phyloP scores from a whole-genome alignment of 1,140 invertebrate species.

The Neocloeon triangulifer region DNA sequence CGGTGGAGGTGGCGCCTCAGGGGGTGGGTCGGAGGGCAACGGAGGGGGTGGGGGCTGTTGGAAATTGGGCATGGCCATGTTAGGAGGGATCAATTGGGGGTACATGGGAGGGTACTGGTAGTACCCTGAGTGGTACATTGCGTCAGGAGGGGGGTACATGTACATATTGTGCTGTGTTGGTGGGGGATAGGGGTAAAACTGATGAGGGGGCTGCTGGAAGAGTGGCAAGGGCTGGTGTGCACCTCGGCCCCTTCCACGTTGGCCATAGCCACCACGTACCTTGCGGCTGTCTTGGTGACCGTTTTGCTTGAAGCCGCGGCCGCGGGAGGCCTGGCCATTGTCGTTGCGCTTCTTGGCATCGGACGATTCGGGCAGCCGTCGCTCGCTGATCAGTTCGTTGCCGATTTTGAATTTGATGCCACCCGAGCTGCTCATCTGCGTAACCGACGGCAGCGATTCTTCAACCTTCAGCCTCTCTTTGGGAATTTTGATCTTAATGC shows the following conservation, averaged over 20 bases:
- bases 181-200: neutral
- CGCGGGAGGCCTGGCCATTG: constrained; percentile 12
- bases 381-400: constrained; percentile 11
- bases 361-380: too few species aligned
- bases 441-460: constrained; percentile 10
- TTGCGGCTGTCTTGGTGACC: constrained; percentile 9
- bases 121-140: neutral
- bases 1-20: constrained; percentile 5
- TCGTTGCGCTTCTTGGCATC: constrained; percentile 28
- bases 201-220: constrained; percentile 1
- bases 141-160: neutral
- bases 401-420: constrained; percentile 12
- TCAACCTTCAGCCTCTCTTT: constrained; percentile 26
- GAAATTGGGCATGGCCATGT: too few species aligned
- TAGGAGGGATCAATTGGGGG: neutral
- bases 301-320: constrained; percentile 8
- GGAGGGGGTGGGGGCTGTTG: constrained; percentile 3
- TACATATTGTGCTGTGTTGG: too few species aligned
- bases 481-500: constrained; percentile 37
- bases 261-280: constrained; percentile 7
- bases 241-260: too few species aligned
- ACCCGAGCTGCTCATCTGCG: constrained; percentile 11
- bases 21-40: constrained; percentile 7
- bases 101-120: neutral
- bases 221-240: too few species aligned